Base-by-base conservation (phyloP, 2,888 invertebrate species). In the Diachrysia chrysitis region DNA sequence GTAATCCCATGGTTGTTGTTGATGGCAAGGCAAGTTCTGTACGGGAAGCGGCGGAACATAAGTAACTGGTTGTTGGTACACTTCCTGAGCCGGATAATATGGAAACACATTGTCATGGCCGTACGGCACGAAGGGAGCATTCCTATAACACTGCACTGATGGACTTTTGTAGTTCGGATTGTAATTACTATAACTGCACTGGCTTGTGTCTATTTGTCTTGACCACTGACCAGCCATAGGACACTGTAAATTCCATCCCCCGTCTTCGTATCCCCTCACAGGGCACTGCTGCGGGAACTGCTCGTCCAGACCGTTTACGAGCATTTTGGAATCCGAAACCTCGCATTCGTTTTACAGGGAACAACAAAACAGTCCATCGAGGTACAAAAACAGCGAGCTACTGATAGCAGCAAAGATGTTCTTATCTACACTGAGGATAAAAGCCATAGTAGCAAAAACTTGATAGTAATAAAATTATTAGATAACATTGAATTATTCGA, bases 1-100 rank as follows among this genome's bases (percentile, higher is more conserved):
- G 85, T 97, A 97, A 82, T 96, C 96, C 96, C 96, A 97, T 59
- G 96, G 93, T 51, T 85, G 89, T 19, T 73, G 83, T 71, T 92
- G 91, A 9, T 88, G 85, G 77, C 97, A 97, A 0, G 96, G 97
- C 66, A 95, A 76, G 53, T 89, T 87, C 10, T 85, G 86, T 61
- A 89, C 65, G 2, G 90, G 85, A 21, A 83, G 75, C 25, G 68
- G 77, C 1, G 87, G 87, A 19, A 84, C 81, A 72, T 85, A 87
- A 59, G 63, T 82, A 46, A 83, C 78, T 19, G 83, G 84, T 29
- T 80, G 84, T 29, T 84, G 83, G 65, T 85, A 86, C 56, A 85
- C 76, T 51, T 83, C 83, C 57, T 83, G 87, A 19, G 81, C 79
- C 23, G 79, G 83, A 66, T 85, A 90, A 68, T 87, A 89, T 54